Conservation (phyloP, 2,888 invertebrate genomes). For the Ypsolopha scabrella region DNA sequence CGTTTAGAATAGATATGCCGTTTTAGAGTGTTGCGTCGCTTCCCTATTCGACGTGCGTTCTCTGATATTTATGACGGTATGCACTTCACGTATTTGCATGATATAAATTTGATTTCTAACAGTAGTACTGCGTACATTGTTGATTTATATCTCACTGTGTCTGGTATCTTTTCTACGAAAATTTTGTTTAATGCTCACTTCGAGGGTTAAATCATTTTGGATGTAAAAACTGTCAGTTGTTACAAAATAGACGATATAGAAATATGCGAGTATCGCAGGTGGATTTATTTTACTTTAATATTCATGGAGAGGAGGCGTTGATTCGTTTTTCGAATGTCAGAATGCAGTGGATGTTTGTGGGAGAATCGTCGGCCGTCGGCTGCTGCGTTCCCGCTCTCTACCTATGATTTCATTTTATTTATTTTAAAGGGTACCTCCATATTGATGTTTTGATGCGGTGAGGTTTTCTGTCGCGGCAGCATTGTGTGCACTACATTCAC, state of each 20-base stretch:
- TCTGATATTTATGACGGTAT: slow-evolving; percentile 49
- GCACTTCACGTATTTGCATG: slow-evolving; percentile 34
- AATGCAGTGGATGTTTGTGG: background rate
- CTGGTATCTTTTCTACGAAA: background rate
- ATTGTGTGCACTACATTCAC: slow-evolving; percentile 45
- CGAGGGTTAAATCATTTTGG: too few relatives aligned
- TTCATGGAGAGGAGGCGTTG: slow-evolving; percentile 17
- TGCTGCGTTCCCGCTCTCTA: background rate
- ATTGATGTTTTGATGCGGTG: slow-evolving; percentile 53
- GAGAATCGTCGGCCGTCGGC: background rate
- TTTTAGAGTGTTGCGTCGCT: slow-evolving; percentile 52
- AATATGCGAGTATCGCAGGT: background rate
- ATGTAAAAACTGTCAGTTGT: too few relatives aligned
- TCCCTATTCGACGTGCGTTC: slow-evolving; percentile 48
- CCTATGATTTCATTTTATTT: slow-evolving; percentile 54
- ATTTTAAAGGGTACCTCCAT: slow-evolving; percentile 46
- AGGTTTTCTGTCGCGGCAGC: slow-evolving; percentile 49
- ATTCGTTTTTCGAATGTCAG: slow-evolving; percentile 8
- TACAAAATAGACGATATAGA: too few relatives aligned
- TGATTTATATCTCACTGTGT: background rate
- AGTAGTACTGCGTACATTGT: slow-evolving; percentile 2
- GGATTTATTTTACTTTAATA: slow-evolving; percentile 17
- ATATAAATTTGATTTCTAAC: slow-evolving; percentile 15
- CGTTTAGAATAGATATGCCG: slow-evolving; percentile 62
- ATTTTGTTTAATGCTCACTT: background rate